phyloP scores from a whole-genome alignment of 2,888 invertebrate genomes.

The Synergus umbraculus region DNA sequence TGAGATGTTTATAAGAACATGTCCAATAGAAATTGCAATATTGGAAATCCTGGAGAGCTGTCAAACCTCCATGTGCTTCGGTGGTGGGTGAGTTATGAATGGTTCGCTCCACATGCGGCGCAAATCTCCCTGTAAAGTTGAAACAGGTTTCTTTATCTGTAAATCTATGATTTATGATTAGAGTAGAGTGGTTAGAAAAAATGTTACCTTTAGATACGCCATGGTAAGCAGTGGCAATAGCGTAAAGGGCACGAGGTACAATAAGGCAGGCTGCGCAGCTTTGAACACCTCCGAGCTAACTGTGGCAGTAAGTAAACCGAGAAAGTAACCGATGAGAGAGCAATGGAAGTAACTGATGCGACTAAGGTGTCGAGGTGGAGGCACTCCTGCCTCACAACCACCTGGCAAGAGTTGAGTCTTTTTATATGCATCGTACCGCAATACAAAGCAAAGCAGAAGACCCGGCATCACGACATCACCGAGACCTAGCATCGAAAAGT shows the following conservation, averaged over 20 bases:
- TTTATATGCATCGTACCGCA: constrained; percentile 98
- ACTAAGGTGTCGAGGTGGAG: constrained; percentile 78
- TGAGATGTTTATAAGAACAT: constrained; percentile 57
- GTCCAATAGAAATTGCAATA: constrained; percentile 49
- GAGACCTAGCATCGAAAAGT: constrained; percentile 96
- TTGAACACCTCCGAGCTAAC: constrained; percentile 98
- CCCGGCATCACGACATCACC: constrained; percentile 98
- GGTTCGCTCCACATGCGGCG: constrained; percentile 99
- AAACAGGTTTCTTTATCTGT: constrained; percentile 24
- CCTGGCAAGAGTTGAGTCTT: constrained; percentile 86
- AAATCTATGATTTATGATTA: background rate
- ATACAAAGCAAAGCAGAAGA: constrained; percentile 94
- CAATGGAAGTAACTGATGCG: constrained; percentile 97
- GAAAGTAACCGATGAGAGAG: constrained; percentile 97
- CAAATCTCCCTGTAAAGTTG: constrained; percentile 89
- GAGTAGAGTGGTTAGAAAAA: background rate
- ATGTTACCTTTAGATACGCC: constrained; percentile 95
- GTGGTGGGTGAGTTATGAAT: constrained; percentile 89
- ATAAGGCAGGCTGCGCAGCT: constrained; percentile 97
- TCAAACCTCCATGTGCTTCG: constrained; percentile 91
- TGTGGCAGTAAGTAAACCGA: constrained; percentile 97
- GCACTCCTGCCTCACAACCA: constrained; percentile 81
- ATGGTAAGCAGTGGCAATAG: constrained; percentile 96
- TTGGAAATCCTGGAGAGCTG: constrained; percentile 63
- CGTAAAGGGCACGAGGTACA: constrained; percentile 98